These are phyloP conservation scores for Aproaerema taeniolella DNA, from an alignment of 2,888 invertebrate species.

Conservation along the genomic window DNA sequence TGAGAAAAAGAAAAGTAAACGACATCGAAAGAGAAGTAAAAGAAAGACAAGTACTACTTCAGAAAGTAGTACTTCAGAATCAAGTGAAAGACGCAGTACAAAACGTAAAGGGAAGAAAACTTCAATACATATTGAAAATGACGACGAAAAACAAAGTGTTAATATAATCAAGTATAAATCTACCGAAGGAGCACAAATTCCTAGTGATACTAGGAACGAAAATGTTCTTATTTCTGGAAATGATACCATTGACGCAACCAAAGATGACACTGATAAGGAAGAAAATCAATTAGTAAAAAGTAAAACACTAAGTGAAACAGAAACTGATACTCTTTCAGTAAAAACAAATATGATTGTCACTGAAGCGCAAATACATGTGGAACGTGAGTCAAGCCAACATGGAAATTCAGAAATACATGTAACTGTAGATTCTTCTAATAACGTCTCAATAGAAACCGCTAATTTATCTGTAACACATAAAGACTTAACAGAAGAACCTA, in stretches of 20 bases:
- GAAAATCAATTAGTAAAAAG: constrained; percentile 40
- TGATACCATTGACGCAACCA: constrained; percentile 28
- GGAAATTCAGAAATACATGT: constrained; percentile 65
- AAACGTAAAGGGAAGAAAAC: constrained; percentile 68
- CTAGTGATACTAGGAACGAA: constrained; percentile 29
- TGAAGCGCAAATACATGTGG: constrained; percentile 73
- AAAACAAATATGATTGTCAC: constrained; percentile 71
- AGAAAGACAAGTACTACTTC: constrained; percentile 61
- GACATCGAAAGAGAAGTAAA: constrained; percentile 56
- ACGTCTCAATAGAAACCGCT: constrained; percentile 61
- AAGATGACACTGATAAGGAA: constrained; percentile 38
- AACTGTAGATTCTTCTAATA: constrained; percentile 61
- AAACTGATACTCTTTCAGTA: constrained; percentile 65
- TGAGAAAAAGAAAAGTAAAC: constrained; percentile 59
- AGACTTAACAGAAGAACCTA: constrained; percentile 39
- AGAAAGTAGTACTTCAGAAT: constrained; percentile 63
- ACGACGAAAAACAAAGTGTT: constrained; percentile 62
- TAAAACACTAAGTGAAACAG: constrained; percentile 61
- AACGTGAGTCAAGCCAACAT: constrained; percentile 58
- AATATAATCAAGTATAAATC: constrained; percentile 66
- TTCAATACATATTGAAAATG: constrained; percentile 64
- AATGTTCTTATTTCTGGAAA: constrained; percentile 25
- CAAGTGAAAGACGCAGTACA: constrained; percentile 54
- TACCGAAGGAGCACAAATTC: constrained; percentile 30
- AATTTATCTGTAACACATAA: constrained; percentile 58